Base-by-base conservation (phyloP, 2,888 invertebrate species). In the Hydraecia micacea region DNA sequence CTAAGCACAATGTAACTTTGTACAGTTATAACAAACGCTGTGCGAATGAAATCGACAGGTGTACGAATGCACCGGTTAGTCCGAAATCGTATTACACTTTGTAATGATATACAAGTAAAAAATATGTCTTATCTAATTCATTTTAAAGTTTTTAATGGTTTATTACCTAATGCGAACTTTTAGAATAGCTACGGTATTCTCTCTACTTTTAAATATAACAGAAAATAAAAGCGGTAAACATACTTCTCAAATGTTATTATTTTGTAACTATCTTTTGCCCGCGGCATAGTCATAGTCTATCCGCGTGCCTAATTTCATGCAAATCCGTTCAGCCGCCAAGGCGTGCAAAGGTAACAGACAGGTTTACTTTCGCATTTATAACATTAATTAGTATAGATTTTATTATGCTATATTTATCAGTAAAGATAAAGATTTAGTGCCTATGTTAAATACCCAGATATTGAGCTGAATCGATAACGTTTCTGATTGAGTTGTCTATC, bases 1-100 rank as follows among this genome's bases (percentile, higher is more conserved):
- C 96, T 96, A 96, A 96, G 96, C 96, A 93, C 92, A 94, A 93
- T 93, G 93, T 93, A 94, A 93, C 90, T 91, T 87, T 88, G 90
- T 92, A 92, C 89, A 90, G 78, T 88, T 83, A 87, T 90, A 91
- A 90, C 90, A 88, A 91, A 93, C 91, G 91, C 90, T 88, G 91
- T 91, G 92, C 92, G 88, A 89, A 81, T 91, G 88, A 89, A 89
- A 91, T 87, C 80, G 73, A 78, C 75, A 88, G 90, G 88, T 91
- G 89, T 87, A 87, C 86, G 87, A 91, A 93, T 90, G 92, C 94
- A 93, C 93, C 91, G 87, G 92, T 90, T 84, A 93, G 94, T 95
- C 94, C 92, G 87, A 94, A 93, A 92, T 91, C 88, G 89, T 89
- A 91, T 89, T 91, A 89, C 91, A 90, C 86, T 90, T 91, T 89